Percentiles rank a stretch among this genome's conserved stretches.
Evolutionary conservation across 2,888 invertebrate genomes (phyloP).

Genomic region (Icerya purchasi): DNA sequence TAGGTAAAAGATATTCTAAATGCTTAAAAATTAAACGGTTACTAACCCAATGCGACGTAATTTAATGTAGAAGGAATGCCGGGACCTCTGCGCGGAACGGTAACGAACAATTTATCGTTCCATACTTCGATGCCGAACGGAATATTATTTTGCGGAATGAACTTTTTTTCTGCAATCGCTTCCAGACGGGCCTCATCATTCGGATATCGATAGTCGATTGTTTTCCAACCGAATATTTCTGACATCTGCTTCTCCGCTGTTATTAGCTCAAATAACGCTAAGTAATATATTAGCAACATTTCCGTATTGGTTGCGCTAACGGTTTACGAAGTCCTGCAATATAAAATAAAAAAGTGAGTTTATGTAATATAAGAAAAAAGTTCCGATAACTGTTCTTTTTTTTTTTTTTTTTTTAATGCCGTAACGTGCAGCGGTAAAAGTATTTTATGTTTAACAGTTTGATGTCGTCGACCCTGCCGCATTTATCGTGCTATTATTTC

Average conservation of each 20-base stretch:
- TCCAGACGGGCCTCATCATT: slow-evolving; percentile 9
- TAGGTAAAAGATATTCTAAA: too few species aligned
- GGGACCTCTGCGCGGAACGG: slow-evolving; percentile 24
- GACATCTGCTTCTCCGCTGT: slow-evolving; percentile 2
- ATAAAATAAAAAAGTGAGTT: too few species aligned
- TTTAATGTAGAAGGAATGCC: slow-evolving; percentile 63
- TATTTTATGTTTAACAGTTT: too few species aligned
- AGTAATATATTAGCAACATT: neutral
- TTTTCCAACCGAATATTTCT: slow-evolving; percentile 18
- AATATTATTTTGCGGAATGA: slow-evolving; percentile 18
- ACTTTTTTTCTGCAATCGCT: slow-evolving; percentile 15
- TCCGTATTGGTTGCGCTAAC: too few species aligned
- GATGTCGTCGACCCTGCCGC: too few species aligned
- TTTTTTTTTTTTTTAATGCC: too few species aligned
- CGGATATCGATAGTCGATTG: slow-evolving; percentile 16
- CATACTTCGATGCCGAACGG: slow-evolving; percentile 19
- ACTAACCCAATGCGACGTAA: slow-evolving; percentile 44
- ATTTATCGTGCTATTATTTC: too few species aligned
- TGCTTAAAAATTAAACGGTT: too few species aligned
- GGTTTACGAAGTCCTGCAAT: too few species aligned
- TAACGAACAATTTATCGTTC: slow-evolving; percentile 19
- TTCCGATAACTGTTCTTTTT: too few species aligned
- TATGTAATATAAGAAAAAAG: too few species aligned
- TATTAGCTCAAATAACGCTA: neutral
- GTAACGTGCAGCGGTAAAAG: too few species aligned